A percentile compares a stretch with the other conserved stretches of the same genome.
Evolutionary conservation across 2,113 vertebrate genomes (phyloP).

Genomic region (Scomber japonicus): DNA sequence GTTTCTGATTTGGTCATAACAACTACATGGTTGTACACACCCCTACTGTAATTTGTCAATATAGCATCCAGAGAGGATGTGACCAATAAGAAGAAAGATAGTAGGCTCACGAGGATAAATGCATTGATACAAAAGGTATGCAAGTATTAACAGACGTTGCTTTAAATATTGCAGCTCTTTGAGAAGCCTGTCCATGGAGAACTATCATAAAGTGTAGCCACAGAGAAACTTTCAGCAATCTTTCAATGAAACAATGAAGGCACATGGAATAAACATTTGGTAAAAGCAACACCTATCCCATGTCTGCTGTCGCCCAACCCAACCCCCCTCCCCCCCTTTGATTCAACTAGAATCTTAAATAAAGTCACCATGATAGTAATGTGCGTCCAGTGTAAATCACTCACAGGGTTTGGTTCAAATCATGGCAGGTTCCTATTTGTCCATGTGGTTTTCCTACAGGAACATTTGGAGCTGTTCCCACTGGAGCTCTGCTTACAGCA

Average conservation of each 20-base stretch:
- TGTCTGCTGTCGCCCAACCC: slow-evolving; percentile 12
- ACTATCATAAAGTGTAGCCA: slow-evolving; percentile 6
- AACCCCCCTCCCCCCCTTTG: background rate
- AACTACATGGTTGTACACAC: background rate
- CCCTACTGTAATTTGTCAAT: background rate
- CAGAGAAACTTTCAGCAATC: background rate
- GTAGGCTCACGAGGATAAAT: too few relatives aligned
- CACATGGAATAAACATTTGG: slow-evolving; percentile 43
- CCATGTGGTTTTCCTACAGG: background rate
- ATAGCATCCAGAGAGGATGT: background rate
- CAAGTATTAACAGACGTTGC: background rate
- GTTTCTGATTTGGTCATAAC: background rate
- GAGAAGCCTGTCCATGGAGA: background rate
- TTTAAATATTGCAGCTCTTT: slow-evolving; percentile 14
- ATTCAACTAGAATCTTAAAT: slow-evolving; percentile 40
- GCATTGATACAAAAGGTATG: slow-evolving; percentile 9
- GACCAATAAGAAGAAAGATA: background rate
- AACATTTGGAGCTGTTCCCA: slow-evolving; percentile 10
- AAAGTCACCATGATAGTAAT: slow-evolving; percentile 21
- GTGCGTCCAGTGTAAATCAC: slow-evolving; percentile 64
- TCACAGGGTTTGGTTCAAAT: slow-evolving; percentile 31
- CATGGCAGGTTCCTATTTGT: slow-evolving; percentile 14
- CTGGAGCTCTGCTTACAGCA: slow-evolving; percentile 30
- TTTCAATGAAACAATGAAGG: slow-evolving; percentile 40
- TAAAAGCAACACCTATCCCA: background rate